Base-by-base conservation (phyloP, 37 sponge, comb jelly and placozoan genomes). In the Aphrocallistes beatrix region DNA sequence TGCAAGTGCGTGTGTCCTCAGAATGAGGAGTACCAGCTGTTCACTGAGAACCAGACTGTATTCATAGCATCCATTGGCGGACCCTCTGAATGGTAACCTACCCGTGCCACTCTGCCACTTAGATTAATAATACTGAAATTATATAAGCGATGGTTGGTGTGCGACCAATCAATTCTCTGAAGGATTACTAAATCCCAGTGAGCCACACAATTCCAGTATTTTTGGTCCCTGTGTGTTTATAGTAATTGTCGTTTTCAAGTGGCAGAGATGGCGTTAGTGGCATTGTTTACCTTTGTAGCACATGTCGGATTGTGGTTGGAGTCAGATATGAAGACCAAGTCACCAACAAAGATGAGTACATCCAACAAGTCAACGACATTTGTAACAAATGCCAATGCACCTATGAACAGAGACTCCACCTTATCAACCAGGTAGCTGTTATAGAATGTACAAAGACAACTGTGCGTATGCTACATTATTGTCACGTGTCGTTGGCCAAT, bases 1-100 rank as follows among this genome's bases (percentile, higher is more conserved):
- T 60, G 75, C 75, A 60, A 60, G 34, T 60, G 75, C n/a, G 75
- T 60, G 10, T 60, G 75, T 60, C 75, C 75, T 19, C 10, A 60
- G 21, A 60, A 60, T 13, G 75, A 60, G 34, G 21, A 21, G n/a
- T 60, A 60, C 75, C 28, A 60, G 21, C 32, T 25, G 75, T 60
- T 60, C 75, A 60, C 75, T 25, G 75, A 19, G 8, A 60, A 60
- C 34, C 8, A 60, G 34, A 60, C 75, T 60, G 75, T 60, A 6
- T 60, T 60, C 34, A 60, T 60, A 25, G n/a, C 10, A 60, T 6
- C 21, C 1, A 60, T 60, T 32, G 75, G 75, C 10, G 75, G 75
- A 60, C 75, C 75, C 75, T 32, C 75, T 60, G 75, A 60, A 13
- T 60, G 75, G 75, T 60, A 25, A 60, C 28, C n/a, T 60, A 1